Base-by-base conservation (phyloP, 2,888 invertebrate species). In the Priocnemis perturbator region DNA sequence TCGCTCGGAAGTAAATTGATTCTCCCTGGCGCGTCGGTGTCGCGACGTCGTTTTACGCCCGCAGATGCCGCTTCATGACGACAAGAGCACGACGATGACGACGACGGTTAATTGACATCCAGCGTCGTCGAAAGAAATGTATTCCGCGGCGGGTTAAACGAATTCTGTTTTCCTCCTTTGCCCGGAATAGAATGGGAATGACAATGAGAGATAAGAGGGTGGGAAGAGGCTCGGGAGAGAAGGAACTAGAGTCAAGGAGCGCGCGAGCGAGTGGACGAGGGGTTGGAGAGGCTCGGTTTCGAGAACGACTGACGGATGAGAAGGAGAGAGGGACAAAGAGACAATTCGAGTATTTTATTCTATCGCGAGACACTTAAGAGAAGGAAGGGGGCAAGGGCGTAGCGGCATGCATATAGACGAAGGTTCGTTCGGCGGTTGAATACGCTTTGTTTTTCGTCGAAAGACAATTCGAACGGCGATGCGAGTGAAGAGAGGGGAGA, bases 81-180 rank as follows among this genome's bases (percentile, higher is more conserved):
- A 37, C 11, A 11, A 37, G 4, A 11, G 26, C 3, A 7, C 26
- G 26, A 26, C 3, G 26, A 26, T 7, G 26, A 37, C 37, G 37
- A 7, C 37, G 37, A 11, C 37, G 58, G 76, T 78, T 78, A 78
- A 78, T 78, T 78, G 77, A 78, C 78, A 70, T 78, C 72, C 71
- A 73, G 37, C 72, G 56, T 44, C 74, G 76, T 69, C 71, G 71
- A 77, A 78, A 78, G 78, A 78, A 78, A 78, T 78, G 77, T 78
- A 78, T 78, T 78, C 73, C 72, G 71, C 72, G 37, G 69, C 64
- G 64, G 73, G 74, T 69, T 55, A 30, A 67, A 70, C 44, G 59
- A 58, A 21, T 53, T 56, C 50, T 63, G 58, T 50, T 50, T 61
- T 55, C 47, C 53, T 52, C 30, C 53, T 66, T 60, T 69, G 50